Conservation (phyloP, 2,888 invertebrate species). For the Andrena minutula region DNA sequence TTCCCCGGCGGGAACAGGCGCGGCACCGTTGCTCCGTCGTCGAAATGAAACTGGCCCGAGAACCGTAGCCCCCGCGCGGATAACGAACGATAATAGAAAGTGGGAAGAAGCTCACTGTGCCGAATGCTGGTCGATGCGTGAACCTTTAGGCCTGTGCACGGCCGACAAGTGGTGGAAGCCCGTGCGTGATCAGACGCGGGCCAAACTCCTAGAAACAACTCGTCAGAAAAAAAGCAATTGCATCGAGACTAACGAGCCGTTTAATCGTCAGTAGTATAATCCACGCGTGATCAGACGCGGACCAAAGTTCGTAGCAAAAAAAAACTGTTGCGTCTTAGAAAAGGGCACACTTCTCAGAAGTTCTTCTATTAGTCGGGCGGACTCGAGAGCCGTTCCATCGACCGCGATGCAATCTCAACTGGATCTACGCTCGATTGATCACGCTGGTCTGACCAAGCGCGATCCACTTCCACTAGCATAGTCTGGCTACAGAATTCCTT, state of each 20-base stretch:
- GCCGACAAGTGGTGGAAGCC: constrained; percentile 44
- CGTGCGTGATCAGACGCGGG: constrained; percentile 41
- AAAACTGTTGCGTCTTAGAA: constrained; percentile 23
- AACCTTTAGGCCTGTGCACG: constrained; percentile 54
- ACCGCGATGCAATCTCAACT: not conserved
- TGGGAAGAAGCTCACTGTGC: constrained; percentile 42
- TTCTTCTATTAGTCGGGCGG: constrained; percentile 34
- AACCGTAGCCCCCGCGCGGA: constrained; percentile 20
- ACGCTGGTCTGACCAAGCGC: not conserved
- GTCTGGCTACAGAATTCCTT: not conserved
- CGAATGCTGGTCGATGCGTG: constrained; percentile 54
- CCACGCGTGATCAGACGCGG: constrained; percentile 38
- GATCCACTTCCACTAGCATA: not conserved
- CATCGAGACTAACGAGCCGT: not conserved
- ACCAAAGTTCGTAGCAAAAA: constrained; percentile 39
- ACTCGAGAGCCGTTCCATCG: constrained; percentile 26
- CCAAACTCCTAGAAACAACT: constrained; percentile 10
- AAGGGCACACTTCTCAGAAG: constrained; percentile 50
- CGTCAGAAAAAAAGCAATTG: too few relatives aligned
- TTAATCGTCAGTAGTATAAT: constrained; percentile 32
- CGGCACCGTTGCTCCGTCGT: constrained; percentile 5
- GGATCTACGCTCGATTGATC: not conserved
- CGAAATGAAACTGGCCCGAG: constrained; percentile 1
- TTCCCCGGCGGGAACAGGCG: constrained; percentile 2
- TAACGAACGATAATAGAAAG: constrained; percentile 37